Conservation (phyloP, 2,113 vertebrate species). For the Microcebus lehilahytsara region DNA sequence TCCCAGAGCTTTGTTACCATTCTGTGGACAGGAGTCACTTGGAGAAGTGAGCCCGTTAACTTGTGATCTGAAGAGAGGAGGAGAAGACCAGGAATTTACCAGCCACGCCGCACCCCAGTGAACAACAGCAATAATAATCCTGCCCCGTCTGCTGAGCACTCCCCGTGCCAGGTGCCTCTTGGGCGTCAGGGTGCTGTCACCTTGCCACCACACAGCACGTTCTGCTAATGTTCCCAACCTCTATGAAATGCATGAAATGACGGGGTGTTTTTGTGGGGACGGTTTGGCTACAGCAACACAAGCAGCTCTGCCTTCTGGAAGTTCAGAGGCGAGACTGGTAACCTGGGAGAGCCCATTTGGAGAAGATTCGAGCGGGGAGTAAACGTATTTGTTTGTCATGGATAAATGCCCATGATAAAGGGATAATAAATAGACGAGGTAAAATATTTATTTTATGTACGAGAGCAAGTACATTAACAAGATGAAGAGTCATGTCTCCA, state of each 20-base stretch:
- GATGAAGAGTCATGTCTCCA: background rate
- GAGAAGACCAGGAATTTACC: background rate
- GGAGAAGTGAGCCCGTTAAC: background rate
- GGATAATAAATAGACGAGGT: background rate
- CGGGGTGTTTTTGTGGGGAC: background rate
- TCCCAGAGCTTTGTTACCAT: background rate
- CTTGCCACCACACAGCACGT: background rate
- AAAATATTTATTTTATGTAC: background rate
- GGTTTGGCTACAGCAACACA: background rate
- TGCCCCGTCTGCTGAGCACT: rapidly evolving
- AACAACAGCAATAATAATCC: rapidly evolving
- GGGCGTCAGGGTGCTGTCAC: rapidly evolving
- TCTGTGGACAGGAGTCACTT: background rate
- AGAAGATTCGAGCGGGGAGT: background rate
- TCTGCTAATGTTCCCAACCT: background rate
- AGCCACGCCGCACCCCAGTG: rapidly evolving
- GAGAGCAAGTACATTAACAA: background rate
- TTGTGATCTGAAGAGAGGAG: background rate
- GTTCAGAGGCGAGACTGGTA: background rate
- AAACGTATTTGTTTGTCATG: background rate
- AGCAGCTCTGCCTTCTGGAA: background rate
- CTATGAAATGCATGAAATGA: background rate
- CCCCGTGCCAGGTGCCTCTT: no score
- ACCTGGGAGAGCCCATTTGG: rapidly evolving
- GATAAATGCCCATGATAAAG: background rate